phyloP scores from a whole-genome alignment of 1,140 invertebrate genomes.

The Drosophila nigromelanica region DNA sequence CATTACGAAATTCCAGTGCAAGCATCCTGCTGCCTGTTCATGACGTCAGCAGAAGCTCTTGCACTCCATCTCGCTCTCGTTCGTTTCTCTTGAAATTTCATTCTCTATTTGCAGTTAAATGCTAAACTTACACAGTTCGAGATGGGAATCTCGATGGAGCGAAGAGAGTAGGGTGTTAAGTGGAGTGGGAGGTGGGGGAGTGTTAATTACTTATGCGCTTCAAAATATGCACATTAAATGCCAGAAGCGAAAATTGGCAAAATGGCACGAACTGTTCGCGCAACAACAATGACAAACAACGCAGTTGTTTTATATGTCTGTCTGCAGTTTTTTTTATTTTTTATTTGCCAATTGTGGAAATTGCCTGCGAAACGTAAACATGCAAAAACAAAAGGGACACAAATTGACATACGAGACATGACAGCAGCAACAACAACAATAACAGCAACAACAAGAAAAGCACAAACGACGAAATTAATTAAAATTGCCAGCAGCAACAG shows the following conservation, averaged over 20 bases:
- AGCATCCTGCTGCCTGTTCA: constrained; percentile 21
- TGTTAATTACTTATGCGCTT: constrained; percentile 59
- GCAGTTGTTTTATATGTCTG: constrained; percentile 19
- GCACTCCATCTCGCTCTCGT: background rate
- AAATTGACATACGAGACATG: constrained; percentile 31
- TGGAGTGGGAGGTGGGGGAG: background rate
- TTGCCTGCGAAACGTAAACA: constrained; percentile 58
- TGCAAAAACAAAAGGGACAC: constrained; percentile 39
- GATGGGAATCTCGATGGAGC: background rate
- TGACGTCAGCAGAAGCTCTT: constrained; percentile 45
- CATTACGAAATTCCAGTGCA: constrained; percentile 24
- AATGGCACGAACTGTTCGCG: constrained; percentile 67
- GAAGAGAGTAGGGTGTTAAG: too few species aligned
- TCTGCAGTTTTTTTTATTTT: constrained; percentile 35
- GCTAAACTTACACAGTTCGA: constrained; percentile 34
- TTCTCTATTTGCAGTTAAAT: constrained; percentile 48
- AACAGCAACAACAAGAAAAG: constrained; percentile 1
- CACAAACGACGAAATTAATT: constrained; percentile 51
- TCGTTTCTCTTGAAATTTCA: constrained; percentile 28
- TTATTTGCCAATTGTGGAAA: constrained; percentile 28
- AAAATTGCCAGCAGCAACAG: constrained; percentile 45
- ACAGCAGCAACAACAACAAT: constrained; percentile 1
- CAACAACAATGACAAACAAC: constrained; percentile 40
- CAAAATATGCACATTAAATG: constrained; percentile 60
- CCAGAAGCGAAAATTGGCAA: constrained; percentile 51